Evolutionary conservation across 2,888 invertebrate genomes (phyloP), one percentile per base, ranked within the genome.

Genomic region (Dendrolimus pini): DNA sequence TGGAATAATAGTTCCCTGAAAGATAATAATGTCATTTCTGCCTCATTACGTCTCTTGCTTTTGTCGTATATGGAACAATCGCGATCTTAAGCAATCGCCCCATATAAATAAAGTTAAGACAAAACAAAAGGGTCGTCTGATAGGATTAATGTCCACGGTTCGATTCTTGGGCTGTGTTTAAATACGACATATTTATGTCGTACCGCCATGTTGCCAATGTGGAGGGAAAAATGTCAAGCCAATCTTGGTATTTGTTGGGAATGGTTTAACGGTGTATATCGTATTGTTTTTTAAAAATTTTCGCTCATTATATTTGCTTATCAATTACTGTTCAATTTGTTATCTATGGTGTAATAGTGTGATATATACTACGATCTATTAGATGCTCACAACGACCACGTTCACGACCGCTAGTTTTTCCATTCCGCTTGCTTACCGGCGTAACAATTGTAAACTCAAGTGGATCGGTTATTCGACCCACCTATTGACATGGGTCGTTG

Each of bases 41-140:
- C 54, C 64, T 56, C 62, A 77, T 70, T 76, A 64, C 78, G 66
- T 62, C 71, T 63, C 78, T 30, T 71, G 72, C 18, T 54, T 60
- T 61, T 56, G 62, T 66, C 61, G 64, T 69, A 70, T 68, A 65
- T 76, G 65, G 67, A 65, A 57, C 64, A 63, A 60, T 66, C 70
- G 64, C 71, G 64, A 74, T 74, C 71, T 69, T 55, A 54, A 59
- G 60, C 68, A 62, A 71, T 70, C 64, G 71, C 60, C 64, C 65
- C 67, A 75, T 80, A 81, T 83, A 83, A 83, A 83, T 83, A 82
- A 77, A 73, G 67, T 72, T 73, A 72, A 77, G 80, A 78, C 81
- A 80, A 84, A 78, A 82, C 82, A 83, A 83, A 80, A 74, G 80
- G 69, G 67, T 65, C 66, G 60, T 64, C 65, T 69, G 75, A 71